Evolutionary conservation across 2,888 invertebrate genomes (phyloP).

Genomic region (Syrista parreyssii): DNA sequence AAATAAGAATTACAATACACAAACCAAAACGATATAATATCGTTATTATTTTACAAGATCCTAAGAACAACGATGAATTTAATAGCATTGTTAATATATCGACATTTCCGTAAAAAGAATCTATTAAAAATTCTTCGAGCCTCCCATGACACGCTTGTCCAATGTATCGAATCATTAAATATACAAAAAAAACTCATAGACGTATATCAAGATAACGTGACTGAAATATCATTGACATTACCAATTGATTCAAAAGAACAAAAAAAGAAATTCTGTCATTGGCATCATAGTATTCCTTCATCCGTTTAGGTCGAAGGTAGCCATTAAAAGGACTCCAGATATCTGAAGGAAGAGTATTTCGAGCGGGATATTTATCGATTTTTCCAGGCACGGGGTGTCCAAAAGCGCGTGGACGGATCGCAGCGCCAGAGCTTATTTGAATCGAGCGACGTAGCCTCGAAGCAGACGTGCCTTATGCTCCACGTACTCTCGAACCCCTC

Average conservation of each 20-base stretch:
- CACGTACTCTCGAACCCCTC: constrained; percentile 78
- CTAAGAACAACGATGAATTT: neutral
- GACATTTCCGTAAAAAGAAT: neutral
- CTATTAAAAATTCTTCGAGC: neutral
- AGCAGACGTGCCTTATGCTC: constrained; percentile 51
- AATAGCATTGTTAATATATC: neutral
- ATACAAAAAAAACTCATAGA: neutral
- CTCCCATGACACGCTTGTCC: neutral
- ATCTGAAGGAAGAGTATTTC: neutral
- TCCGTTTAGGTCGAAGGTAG: neutral
- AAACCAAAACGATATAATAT: neutral
- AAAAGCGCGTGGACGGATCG: constrained; percentile 25
- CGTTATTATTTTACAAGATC: neutral
- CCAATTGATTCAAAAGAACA: neutral
- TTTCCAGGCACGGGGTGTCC: constrained; percentile 12
- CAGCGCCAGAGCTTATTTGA: constrained; percentile 47
- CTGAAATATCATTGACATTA: neutral
- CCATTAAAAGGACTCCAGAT: neutral
- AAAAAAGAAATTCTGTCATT: neutral
- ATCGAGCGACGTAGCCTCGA: constrained; percentile 60
- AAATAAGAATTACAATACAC: neutral
- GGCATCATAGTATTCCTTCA: neutral
- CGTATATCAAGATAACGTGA: neutral
- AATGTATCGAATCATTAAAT: neutral
- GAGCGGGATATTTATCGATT: constrained; percentile 27